Percentiles rank a stretch among this genome's conserved stretches.
Conservation (phyloP, 2,113 vertebrate species). For the Vulpes lagopus region DNA sequence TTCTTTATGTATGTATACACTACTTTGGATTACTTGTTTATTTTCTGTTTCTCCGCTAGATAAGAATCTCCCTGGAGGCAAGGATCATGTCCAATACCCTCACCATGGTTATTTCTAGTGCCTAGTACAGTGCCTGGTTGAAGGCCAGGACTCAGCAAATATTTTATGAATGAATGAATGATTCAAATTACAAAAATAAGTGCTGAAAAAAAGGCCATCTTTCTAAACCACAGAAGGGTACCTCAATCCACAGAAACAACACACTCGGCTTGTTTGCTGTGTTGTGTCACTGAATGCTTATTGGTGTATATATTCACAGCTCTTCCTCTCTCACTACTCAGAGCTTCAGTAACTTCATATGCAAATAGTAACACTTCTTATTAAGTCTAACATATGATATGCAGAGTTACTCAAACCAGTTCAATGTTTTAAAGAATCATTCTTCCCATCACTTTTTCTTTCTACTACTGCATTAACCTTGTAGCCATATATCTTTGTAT, state of each 20-base stretch:
- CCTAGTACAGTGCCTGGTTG: too few species aligned
- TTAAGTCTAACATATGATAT: background rate
- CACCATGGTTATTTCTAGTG: fast-evolving
- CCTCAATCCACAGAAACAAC: background rate
- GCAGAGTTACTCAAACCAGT: background rate
- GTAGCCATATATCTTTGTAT: background rate
- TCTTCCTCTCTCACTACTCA: background rate
- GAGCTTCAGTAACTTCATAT: background rate
- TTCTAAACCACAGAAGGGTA: background rate
- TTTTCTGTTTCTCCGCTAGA: background rate
- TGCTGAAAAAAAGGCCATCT: background rate
- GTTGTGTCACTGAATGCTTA: background rate
- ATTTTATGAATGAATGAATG: background rate
- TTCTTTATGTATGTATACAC: background rate
- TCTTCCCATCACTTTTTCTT: background rate
- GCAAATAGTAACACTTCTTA: background rate
- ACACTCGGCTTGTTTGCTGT: background rate
- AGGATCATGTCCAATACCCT: background rate
- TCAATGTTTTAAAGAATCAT: background rate
- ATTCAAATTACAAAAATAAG: background rate
- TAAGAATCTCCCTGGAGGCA: background rate
- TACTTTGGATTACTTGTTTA: background rate
- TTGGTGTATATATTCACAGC: fast-evolving
- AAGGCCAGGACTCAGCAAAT: background rate
- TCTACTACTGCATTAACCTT: background rate